These are phyloP conservation scores for Serinus canaria DNA, from an alignment of 2,113 vertebrate species.

Conservation along the genomic window DNA sequence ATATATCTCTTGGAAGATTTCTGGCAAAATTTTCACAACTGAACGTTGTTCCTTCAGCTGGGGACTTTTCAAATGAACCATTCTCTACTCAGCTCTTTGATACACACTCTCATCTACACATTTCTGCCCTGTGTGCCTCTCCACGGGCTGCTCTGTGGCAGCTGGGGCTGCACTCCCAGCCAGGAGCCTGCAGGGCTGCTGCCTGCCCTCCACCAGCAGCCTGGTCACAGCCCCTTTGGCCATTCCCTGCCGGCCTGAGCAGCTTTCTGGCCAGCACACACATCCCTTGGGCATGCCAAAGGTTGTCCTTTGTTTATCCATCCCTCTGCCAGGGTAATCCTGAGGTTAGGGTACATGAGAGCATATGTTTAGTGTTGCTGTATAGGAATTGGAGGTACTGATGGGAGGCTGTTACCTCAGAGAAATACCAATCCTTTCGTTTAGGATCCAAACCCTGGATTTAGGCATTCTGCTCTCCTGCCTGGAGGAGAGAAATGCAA, in stretches of 20 bases:
- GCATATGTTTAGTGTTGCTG: background rate
- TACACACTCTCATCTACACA: accelerated
- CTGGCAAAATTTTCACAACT: background rate
- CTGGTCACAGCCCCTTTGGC: background rate
- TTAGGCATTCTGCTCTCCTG: background rate
- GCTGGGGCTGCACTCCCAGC: background rate
- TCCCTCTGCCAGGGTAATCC: background rate
- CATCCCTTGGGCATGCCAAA: background rate
- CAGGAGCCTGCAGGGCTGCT: background rate
- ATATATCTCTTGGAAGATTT: background rate
- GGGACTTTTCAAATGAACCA: background rate
- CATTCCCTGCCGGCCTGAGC: background rate
- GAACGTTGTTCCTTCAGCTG: background rate
- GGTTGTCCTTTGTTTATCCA: background rate
- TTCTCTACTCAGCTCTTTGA: accelerated
- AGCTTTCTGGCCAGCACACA: background rate
- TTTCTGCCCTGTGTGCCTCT: background rate
- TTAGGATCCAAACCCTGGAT: background rate
- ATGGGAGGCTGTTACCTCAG: background rate
- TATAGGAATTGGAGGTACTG: background rate
- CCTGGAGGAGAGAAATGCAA: background rate
- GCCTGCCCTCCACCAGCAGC: background rate
- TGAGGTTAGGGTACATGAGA: background rate
- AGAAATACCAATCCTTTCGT: background rate
- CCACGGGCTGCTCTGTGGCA: accelerated